Evolutionary conservation across 2,113 vertebrate genomes (phyloP).

Genomic region (Gnathonemus echidnorhynchus): DNA sequence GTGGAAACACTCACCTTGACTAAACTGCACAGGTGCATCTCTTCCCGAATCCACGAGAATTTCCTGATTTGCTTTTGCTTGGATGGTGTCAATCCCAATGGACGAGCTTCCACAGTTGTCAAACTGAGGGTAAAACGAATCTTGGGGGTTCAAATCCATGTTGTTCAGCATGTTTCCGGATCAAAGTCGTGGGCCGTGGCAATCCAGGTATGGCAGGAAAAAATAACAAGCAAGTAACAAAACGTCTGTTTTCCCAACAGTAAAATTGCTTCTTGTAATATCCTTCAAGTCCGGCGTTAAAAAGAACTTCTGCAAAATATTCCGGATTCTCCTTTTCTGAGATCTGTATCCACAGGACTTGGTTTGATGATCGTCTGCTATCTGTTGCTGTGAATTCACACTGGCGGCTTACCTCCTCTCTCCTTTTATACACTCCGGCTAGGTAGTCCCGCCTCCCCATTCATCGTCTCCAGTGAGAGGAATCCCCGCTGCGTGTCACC

Average conservation of each 20-base stretch:
- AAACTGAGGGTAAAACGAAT: constrained; percentile 76
- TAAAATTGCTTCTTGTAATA: constrained; percentile 44
- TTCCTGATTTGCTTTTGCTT: constrained; percentile 58
- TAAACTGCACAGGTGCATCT: constrained; percentile 63
- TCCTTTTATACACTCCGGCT: constrained; percentile 80
- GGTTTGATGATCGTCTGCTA: constrained; percentile 50
- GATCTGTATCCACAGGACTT: constrained; percentile 41
- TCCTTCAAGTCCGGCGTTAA: constrained; percentile 36
- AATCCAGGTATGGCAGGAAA: constrained; percentile 37
- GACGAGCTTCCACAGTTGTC: constrained; percentile 71
- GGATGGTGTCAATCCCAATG: constrained; percentile 56
- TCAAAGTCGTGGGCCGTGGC: constrained; percentile 44
- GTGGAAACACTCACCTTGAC: constrained; percentile 65
- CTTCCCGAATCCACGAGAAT: constrained; percentile 60
- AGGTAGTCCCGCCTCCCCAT: constrained; percentile 81
- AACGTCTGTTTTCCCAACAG: constrained; percentile 37
- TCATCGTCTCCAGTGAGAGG: constrained; percentile 93
- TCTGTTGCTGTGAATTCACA: constrained; percentile 67
- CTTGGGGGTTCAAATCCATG: constrained; percentile 86
- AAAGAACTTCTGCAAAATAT: constrained; percentile 37
- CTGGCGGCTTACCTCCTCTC: constrained; percentile 56
- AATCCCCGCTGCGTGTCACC: constrained; percentile 88
- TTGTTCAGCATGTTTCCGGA: constrained; percentile 78
- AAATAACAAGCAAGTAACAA: constrained; percentile 16
- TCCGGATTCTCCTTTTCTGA: constrained; percentile 45